These are phyloP conservation scores for Parthenolecanium corni DNA, from an alignment of 2,888 invertebrate genomes.

Conservation along the genomic window DNA sequence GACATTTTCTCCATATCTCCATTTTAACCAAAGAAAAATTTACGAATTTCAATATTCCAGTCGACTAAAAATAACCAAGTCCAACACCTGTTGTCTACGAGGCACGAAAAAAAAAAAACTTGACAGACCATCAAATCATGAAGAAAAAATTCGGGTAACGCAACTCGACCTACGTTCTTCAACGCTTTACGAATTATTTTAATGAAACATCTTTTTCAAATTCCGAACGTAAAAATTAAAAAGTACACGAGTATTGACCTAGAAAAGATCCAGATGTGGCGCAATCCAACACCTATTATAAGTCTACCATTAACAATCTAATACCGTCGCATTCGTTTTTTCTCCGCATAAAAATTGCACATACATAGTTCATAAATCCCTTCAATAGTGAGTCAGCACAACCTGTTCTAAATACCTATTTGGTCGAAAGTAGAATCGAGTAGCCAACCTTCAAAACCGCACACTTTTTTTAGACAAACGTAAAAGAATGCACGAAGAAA, in stretches of 20 bases:
- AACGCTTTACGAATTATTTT: too few species aligned
- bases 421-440: conserved; percentile 15
- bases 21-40: too few species aligned
- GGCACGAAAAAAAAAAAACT: too few species aligned
- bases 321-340: conserved; percentile 12
- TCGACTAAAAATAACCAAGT: too few species aligned
- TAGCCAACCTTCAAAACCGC: conserved; percentile 23
- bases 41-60: too few species aligned
- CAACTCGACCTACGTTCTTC: too few species aligned
- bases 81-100: too few species aligned
- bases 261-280: conserved; percentile 20
- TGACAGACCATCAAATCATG: too few species aligned
- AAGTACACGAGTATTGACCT: conserved; percentile 16
- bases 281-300: conserved; percentile 24
- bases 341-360: background rate
- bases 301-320: conserved; percentile 16
- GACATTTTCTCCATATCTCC: too few species aligned
- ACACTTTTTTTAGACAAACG: conserved; percentile 14
- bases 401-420: conserved; percentile 27
- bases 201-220: background rate
- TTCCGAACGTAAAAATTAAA: conserved; percentile 1
- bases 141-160: too few species aligned
- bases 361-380: conserved; percentile 22
- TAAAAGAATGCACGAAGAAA: background rate
- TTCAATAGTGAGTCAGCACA: conserved; percentile 5